Conservation (phyloP, 1,140 invertebrate species). For the Drosophila paulistorum region DNA sequence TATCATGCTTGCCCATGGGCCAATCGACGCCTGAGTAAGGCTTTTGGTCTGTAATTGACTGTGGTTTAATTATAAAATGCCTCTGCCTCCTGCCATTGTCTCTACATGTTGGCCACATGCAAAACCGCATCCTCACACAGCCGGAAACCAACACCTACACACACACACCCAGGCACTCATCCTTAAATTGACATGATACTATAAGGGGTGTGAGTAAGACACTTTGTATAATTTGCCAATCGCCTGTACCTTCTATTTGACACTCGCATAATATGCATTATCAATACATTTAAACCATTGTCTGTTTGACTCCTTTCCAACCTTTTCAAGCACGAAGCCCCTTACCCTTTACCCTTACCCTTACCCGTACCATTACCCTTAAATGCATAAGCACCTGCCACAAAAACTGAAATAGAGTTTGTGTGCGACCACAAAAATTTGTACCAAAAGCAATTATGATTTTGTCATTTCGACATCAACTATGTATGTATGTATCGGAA, state of each 20-base stretch:
- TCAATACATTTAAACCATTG: slow-evolving; percentile 80
- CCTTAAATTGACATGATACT: neutral
- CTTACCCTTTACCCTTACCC: neutral
- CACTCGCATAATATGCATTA: slow-evolving; percentile 76
- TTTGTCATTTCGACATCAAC: slow-evolving; percentile 65
- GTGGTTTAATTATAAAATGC: slow-evolving; percentile 81
- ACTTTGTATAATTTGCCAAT: slow-evolving; percentile 66
- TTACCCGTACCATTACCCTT: neutral
- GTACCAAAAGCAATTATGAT: slow-evolving; percentile 78
- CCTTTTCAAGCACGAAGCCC: neutral
- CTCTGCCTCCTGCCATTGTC: slow-evolving; percentile 63
- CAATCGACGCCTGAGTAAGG: slow-evolving; percentile 59
- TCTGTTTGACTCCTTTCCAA: slow-evolving; percentile 43
- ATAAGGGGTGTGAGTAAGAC: slow-evolving; percentile 22
- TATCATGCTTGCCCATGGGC: slow-evolving; percentile 64
- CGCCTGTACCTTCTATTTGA: slow-evolving; percentile 37
- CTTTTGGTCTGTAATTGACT: slow-evolving; percentile 80
- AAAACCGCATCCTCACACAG: slow-evolving; percentile 57
- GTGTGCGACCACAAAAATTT: slow-evolving; percentile 54
- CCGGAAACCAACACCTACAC: slow-evolving; percentile 2
- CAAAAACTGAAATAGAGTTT: slow-evolving; percentile 10
- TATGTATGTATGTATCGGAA: slow-evolving; percentile 39
- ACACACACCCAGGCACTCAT: neutral
- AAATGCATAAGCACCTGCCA: slow-evolving; percentile 4
- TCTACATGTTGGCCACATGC: slow-evolving; percentile 26